Conservation (phyloP, 2,113 vertebrate genomes). For the Callithrix jacchus region DNA sequence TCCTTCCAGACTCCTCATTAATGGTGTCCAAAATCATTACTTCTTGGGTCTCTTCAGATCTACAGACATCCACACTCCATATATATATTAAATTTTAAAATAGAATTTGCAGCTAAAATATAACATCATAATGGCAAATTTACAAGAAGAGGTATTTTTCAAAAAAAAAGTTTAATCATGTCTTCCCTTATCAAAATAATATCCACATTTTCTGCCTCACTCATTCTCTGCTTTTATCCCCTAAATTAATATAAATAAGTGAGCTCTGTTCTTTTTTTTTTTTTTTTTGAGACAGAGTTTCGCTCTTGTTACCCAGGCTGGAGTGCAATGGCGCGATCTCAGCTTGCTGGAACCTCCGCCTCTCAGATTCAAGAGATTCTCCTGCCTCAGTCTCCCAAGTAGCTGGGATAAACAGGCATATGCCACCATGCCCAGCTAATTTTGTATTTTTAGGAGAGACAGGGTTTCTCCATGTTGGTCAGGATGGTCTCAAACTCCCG, state of each 20-base stretch:
- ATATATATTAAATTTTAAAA: not conserved
- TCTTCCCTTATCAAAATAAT: not conserved
- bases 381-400: too few species aligned
- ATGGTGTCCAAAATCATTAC: not conserved
- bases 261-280: not conserved
- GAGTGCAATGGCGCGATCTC: too few species aligned
- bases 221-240: not conserved
- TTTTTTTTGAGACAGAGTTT: too few species aligned
- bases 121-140: not conserved
- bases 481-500: too few species aligned
- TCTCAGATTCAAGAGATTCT: too few species aligned
- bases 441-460: too few species aligned
- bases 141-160: not conserved
- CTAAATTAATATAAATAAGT: not conserved
- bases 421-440: too few species aligned
- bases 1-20: not conserved
- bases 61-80: not conserved
- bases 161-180: not conserved
- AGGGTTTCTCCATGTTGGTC: too few species aligned
- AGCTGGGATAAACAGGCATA: too few species aligned
- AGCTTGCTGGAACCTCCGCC: too few species aligned
- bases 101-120: not conserved
- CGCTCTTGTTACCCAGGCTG: too few species aligned
- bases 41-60: not conserved
- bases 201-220: not conserved